Base-by-base conservation (phyloP, 2,113 vertebrate species). In the Cebus imitator region DNA sequence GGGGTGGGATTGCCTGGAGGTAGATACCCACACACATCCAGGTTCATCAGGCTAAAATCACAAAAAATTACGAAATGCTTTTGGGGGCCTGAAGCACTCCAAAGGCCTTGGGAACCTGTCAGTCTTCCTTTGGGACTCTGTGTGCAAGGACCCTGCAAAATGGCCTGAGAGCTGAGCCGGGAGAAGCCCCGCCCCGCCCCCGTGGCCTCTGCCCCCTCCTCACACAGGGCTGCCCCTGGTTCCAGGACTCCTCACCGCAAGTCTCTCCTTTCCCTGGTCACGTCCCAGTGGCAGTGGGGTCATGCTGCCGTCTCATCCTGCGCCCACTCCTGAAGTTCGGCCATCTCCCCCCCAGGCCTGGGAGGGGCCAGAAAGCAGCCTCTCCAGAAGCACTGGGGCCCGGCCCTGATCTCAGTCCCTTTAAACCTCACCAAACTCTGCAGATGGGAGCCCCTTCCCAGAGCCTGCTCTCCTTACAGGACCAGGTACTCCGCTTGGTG, bases 401-500 rank as follows among this genome's bases (percentile, higher is more conserved):
- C 1, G 12, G 40, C 27, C 23, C 25, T 2, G 27, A 7, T n/a
- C 57, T 80, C 30, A 5, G 35, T 13, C 27, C 58, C 0, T 4
- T 37, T 57, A 20, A 35, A 45, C 30, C 27, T 72, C 35, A 40
- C 20, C 35, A 20, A 68, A 16, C 8, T 18, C 5, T 40, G 70
- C n/a, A 78, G 57, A 43, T 2, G 5, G 73, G 37, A 68, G 27
- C 14, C 58, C 16, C 43, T 85, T 11, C 55, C 17, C 2, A 20
- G 43, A 52, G 73, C 12, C 66, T 35, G 6, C 52, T 61, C 30
- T 48, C 75, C 3, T 27, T 23, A 16, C 4, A 20, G 68, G 23
- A 35, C 55, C 17, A 48, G 76, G 35, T 3, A n/a, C 45, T 40
- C 0, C 0, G 37, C 64, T 18, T 5, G 9, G 32, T 3, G 80